Evolutionary conservation across 2,797 vertebrate genomes (phyloP).

Genomic region (Crax fasciolata): DNA sequence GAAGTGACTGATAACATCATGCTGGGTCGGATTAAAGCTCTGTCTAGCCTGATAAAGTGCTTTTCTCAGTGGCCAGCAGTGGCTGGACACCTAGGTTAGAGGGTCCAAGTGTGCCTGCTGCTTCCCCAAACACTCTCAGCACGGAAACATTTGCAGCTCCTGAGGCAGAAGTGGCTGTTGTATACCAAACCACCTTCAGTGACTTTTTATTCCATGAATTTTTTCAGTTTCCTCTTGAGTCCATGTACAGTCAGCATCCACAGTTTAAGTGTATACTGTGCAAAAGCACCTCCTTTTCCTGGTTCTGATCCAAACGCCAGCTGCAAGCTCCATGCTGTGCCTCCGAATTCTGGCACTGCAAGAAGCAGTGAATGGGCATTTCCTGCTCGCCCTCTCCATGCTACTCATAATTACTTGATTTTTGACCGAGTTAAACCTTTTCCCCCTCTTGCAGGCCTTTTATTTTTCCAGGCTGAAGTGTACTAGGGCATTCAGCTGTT

Average conservation of each 20-base stretch:
- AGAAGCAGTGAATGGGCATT: neutral
- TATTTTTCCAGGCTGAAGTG: neutral
- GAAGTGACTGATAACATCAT: neutral
- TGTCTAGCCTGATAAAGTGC: neutral
- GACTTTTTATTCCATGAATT: neutral
- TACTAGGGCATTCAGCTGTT: neutral
- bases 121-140: neutral
- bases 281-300: neutral
- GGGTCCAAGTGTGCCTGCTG: accelerated
- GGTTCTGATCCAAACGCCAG: neutral
- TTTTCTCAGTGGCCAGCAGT: neutral
- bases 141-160: neutral
- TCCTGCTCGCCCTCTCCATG: neutral
- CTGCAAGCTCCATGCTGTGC: accelerated
- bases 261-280: neutral
- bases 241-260: accelerated
- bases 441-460: neutral
- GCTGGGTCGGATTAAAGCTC: neutral
- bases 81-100: neutral
- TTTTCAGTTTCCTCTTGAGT: neutral
- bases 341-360: neutral
- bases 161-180: neutral
- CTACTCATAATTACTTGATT: neutral
- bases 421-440: neutral
- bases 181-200: neutral